phyloP scores from a whole-genome alignment of 2,888 invertebrate species.

The Drosophila borealis region DNA sequence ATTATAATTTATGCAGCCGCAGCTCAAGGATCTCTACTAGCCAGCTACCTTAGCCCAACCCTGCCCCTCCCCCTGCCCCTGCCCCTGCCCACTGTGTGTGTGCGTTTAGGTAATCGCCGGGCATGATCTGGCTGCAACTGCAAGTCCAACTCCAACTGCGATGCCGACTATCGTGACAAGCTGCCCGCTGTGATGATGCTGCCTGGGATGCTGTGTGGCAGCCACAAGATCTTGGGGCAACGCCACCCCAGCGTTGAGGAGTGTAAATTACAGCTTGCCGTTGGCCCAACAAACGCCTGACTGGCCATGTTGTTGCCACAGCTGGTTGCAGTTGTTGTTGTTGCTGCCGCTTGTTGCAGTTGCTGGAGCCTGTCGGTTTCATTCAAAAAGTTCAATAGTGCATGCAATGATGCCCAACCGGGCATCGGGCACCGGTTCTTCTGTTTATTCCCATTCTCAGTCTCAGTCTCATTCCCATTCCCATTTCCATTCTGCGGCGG shows the following conservation, averaged over 20 bases:
- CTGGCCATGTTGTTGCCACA: slow-evolving; percentile 54
- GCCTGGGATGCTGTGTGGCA: slow-evolving; percentile 39
- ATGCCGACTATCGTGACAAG: slow-evolving; percentile 67
- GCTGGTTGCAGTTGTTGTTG: slow-evolving; percentile 31
- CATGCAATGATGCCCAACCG: slow-evolving; percentile 66
- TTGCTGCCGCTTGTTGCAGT: slow-evolving; percentile 18
- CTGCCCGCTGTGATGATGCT: slow-evolving; percentile 71
- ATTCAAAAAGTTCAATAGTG: slow-evolving; percentile 80
- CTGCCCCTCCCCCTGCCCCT: background rate
- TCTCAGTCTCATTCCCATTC: slow-evolving; percentile 8
- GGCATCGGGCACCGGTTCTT: slow-evolving; percentile 25
- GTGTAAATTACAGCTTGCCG: slow-evolving; percentile 78
- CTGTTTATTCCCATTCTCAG: slow-evolving; percentile 52
- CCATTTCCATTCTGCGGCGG: slow-evolving; percentile 21
- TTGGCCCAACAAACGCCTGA: slow-evolving; percentile 64
- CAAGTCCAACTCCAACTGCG: slow-evolving; percentile 46
- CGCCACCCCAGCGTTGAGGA: slow-evolving; percentile 72
- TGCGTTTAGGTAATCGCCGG: slow-evolving; percentile 79
- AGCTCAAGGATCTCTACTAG: slow-evolving; percentile 71
- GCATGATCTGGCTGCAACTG: slow-evolving; percentile 69
- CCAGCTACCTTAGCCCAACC: background rate
- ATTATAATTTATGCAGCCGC: slow-evolving; percentile 76
- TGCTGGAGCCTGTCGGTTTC: slow-evolving; percentile 75
- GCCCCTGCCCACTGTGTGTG: slow-evolving; percentile 20
- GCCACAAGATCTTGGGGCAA: slow-evolving; percentile 47